Evolutionary conservation across 2,113 vertebrate species (phyloP).

Genomic region (Cettia cetti): DNA sequence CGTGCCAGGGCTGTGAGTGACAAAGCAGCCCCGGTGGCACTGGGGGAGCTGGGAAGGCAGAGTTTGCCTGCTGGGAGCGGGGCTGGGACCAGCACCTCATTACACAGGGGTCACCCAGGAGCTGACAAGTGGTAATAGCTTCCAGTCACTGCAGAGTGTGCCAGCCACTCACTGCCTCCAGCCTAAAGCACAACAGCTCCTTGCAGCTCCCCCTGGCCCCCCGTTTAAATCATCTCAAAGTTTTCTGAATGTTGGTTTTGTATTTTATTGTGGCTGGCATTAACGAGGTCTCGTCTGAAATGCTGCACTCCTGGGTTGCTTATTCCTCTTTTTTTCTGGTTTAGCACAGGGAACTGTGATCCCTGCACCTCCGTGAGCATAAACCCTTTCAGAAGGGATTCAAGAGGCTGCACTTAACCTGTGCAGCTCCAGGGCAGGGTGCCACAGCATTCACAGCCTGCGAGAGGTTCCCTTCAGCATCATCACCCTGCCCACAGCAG

Average conservation of each 20-base stretch:
- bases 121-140: background rate
- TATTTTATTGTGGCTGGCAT: background rate
- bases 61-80: background rate
- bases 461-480: background rate
- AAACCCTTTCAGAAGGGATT: background rate
- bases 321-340: background rate
- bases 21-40: background rate
- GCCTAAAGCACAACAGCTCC: background rate
- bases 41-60: background rate
- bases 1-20: background rate
- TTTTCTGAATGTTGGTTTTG: background rate
- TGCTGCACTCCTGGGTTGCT: background rate
- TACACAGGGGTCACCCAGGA: background rate
- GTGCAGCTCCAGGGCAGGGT: background rate
- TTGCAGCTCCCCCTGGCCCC: background rate
- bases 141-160: background rate
- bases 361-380: background rate
- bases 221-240: fast-evolving
- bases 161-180: background rate
- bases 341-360: background rate
- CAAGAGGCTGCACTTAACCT: background rate
- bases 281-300: background rate
- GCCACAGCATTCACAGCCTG: background rate
- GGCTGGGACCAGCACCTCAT: background rate
- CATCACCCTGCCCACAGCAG: background rate